phyloP scores from a whole-genome alignment of 2,888 invertebrate species.

The Drosophila cognata region DNA sequence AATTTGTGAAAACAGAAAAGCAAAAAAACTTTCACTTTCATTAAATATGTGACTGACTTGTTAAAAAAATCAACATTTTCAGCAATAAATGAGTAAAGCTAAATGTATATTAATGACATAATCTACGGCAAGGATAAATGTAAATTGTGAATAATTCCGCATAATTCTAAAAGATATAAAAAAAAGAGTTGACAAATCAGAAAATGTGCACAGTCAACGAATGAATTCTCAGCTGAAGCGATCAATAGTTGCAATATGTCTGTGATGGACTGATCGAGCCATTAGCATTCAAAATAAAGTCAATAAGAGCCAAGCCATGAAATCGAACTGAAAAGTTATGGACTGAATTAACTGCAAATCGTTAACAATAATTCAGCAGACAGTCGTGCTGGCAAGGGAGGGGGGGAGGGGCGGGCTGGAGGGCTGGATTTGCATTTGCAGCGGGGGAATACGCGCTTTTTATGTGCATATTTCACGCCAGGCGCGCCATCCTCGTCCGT shows the following conservation, averaged over 20 bases:
- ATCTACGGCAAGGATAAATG: background rate
- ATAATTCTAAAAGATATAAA: background rate
- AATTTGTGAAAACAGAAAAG: background rate
- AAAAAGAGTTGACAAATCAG: slow-evolving; percentile 15
- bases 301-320: slow-evolving; percentile 59
- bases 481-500: slow-evolving; percentile 14
- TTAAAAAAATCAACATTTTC: background rate
- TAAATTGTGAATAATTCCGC: background rate
- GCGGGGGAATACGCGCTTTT: slow-evolving; percentile 63
- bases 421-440: slow-evolving; percentile 74
- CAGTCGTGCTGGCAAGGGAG: background rate
- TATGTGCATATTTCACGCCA: slow-evolving; percentile 81
- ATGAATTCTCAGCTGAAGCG: slow-evolving; percentile 8
- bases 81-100: background rate
- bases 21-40: background rate
- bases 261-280: slow-evolving; percentile 62
- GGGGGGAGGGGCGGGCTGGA: background rate
- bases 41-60: background rate
- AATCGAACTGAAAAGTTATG: slow-evolving; percentile 74
- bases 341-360: slow-evolving; percentile 82
- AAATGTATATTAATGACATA: background rate
- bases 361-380: slow-evolving; percentile 82
- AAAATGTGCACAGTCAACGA: background rate
- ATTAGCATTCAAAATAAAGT: slow-evolving; percentile 78
- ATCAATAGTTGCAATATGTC: slow-evolving; percentile 40